Conservation (phyloP, 2,888 invertebrate genomes). For the Eilema depressum region DNA sequence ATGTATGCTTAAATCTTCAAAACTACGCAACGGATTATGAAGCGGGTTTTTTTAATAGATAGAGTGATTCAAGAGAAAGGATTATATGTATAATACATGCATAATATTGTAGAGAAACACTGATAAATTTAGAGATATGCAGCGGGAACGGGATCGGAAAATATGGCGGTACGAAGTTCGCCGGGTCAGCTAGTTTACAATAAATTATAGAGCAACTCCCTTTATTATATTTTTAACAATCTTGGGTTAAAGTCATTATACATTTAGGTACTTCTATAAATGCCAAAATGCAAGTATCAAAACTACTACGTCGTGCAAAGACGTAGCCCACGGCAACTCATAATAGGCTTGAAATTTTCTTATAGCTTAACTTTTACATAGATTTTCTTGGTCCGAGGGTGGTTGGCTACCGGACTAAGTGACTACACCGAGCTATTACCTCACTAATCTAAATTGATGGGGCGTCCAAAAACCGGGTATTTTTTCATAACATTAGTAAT, state of each 20-base stretch:
- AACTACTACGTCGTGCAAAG: conserved; percentile 37
- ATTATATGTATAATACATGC: no score
- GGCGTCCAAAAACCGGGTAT: conserved; percentile 80
- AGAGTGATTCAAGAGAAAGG: no score
- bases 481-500: conserved; percentile 84
- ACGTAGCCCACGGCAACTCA: conserved; percentile 73
- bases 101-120: no score
- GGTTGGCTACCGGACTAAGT: conserved; percentile 71
- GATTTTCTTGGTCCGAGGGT: conserved; percentile 80
- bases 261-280: not conserved
- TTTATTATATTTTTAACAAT: not conserved
- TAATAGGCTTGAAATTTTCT: conserved; percentile 85
- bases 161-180: no score
- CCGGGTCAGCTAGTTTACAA: no score
- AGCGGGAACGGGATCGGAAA: no score
- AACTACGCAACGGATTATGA: no score
- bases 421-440: conserved; percentile 75
- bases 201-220: no score
- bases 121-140: no score
- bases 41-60: no score
- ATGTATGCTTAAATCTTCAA: no score
- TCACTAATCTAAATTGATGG: conserved; percentile 86
- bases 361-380: conserved; percentile 82
- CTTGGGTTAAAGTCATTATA: not conserved
- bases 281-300: conserved; percentile 62